phyloP scores from a whole-genome alignment of 2,888 invertebrate species.

The Germaria angustata region DNA sequence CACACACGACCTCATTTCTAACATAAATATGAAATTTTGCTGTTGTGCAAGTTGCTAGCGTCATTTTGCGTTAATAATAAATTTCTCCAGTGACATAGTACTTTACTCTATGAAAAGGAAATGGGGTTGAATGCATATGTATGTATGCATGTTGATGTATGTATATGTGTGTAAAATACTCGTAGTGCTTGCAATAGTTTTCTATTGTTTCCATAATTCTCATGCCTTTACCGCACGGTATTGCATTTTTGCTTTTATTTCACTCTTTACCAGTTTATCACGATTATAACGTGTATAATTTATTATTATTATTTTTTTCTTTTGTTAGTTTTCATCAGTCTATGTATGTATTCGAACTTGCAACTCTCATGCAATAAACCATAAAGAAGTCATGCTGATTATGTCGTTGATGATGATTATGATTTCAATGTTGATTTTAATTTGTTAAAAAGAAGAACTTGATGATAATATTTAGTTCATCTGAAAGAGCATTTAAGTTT shows the following conservation, averaged over 20 bases:
- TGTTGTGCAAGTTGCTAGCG: slow-evolving; percentile 3
- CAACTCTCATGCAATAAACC: slow-evolving; percentile 28
- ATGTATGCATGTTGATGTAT: not conserved
- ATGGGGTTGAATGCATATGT: not conserved
- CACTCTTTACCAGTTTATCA: slow-evolving; percentile 23
- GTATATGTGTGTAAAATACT: not conserved
- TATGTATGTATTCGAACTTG: slow-evolving; percentile 36
- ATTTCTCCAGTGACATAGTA: slow-evolving; percentile 50
- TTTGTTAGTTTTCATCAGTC: slow-evolving; percentile 49
- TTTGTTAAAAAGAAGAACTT: not conserved
- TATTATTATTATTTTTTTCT: slow-evolving; percentile 19
- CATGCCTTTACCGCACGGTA: not conserved
- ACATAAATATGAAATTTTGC: not conserved
- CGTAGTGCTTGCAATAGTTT: not conserved
- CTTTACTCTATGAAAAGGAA: slow-evolving; percentile 7
- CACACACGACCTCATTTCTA: not conserved
- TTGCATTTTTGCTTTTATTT: not conserved
- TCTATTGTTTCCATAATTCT: slow-evolving; percentile 33
- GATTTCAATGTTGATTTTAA: not conserved
- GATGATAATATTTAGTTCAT: not conserved
- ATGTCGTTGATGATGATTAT: slow-evolving; percentile 19
- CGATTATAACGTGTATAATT: slow-evolving; percentile 44
- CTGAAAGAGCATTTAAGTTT: not conserved
- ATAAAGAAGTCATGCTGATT: slow-evolving; percentile 37
- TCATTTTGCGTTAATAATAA: slow-evolving; percentile 59